Evolutionary conservation across 2,797 vertebrate species (phyloP).

Genomic region (Chromis chromis): DNA sequence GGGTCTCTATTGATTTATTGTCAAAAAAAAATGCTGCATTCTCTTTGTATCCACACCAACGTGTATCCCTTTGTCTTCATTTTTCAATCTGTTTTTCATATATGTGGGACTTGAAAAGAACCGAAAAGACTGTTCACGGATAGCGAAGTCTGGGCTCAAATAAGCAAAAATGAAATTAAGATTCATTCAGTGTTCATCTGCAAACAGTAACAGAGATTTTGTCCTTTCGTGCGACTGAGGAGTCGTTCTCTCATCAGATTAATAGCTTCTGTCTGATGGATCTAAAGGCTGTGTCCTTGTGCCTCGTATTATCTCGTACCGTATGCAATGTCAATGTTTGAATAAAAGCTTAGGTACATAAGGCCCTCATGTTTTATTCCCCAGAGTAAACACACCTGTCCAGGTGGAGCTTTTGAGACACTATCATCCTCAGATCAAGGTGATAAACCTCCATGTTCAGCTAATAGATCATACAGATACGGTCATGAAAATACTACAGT

Average conservation of each 20-base stretch:
- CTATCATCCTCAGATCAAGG: conserved; percentile 42
- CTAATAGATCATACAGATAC: conserved; percentile 36
- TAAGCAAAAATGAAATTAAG: conserved; percentile 27
- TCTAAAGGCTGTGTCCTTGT: conserved; percentile 60
- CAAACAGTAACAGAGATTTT: conserved; percentile 41
- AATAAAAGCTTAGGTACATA: conserved; percentile 66
- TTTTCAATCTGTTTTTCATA: conserved; percentile 42
- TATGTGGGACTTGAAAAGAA: conserved; percentile 11
- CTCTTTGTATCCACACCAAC: conserved; percentile 49
- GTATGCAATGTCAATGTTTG: conserved; percentile 72
- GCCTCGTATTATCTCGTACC: conserved; percentile 48
- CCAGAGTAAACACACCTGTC: conserved; percentile 78
- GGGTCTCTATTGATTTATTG: conserved; percentile 71
- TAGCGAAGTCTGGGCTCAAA: background rate
- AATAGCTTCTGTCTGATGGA: conserved; percentile 59
- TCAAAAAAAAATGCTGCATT: conserved; percentile 42
- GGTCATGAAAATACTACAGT: background rate
- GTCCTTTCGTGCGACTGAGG: conserved; percentile 39
- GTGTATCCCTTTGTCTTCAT: conserved; percentile 41
- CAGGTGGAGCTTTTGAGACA: conserved; percentile 59
- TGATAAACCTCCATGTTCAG: conserved; percentile 45
- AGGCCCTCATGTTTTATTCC: conserved; percentile 64
- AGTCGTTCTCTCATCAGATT: conserved; percentile 60
- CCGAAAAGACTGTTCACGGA: background rate
- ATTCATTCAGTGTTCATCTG: conserved; percentile 18